Evolutionary conservation across 2,888 invertebrate genomes (phyloP), one percentile per base, ranked within the genome.

Genomic region (Kryphioiulus occultus): DNA sequence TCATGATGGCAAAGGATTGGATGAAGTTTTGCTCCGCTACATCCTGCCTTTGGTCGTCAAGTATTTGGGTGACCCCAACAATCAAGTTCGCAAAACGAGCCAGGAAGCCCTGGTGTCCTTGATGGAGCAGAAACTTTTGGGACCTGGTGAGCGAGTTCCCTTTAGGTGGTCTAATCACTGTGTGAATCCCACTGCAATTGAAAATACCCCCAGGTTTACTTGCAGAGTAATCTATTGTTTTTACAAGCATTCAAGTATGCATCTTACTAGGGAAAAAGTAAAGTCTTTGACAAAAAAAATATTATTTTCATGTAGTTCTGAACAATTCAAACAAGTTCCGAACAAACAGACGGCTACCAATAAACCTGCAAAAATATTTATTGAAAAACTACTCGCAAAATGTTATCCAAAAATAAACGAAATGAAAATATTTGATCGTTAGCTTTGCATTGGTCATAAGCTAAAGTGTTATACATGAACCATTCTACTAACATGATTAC

Each of bases 71-170:
- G 94, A 94, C 91, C 91, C 92, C 47, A 94, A 95, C 90, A 93
- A 93, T 90, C 94, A 94, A 93, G 94, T 95, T 84, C 93, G 95
- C 87, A 95, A 95, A 91, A 93, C 94, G 84, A 94, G 95, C 82
- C 94, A 95, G 89, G 92, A 93, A 17, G 94, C 95, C 12, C 92
- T 95, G 47, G 91, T 95, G 89, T 93, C 94, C 68, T 91, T 96
- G 83, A 92, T 95, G 90, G 95, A 95, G 91, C 94, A 94, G 89
- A 94, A 93, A 87, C 92, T 95, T 83, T 93, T 95, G 87, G 93
- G 93, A 85, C 91, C 91, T 90, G 91, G 92, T 92, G 89, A 89
- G 90, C 39, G 35, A 32, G 19, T 78, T 82, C 35, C 35, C 35
- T 35, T 83, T 17, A 26, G 32, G 12, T 88, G 85, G 17, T 47